Evolutionary conservation across 2,113 vertebrate species (phyloP), one percentile per base, ranked within the genome.

Genomic region (Perca flavescens): DNA sequence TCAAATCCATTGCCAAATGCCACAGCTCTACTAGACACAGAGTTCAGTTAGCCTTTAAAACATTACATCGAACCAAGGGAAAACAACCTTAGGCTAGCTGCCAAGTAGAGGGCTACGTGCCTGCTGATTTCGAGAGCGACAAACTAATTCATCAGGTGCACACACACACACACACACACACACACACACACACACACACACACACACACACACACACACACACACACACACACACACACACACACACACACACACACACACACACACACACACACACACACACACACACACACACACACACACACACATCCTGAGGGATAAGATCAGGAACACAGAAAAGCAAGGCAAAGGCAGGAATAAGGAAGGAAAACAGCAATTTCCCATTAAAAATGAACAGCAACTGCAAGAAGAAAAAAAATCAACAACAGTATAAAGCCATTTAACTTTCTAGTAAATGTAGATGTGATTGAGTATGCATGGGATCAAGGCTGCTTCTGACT

Each of bases 361-460:
- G 68, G 82, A 81, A 84, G 90, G 82, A 90, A 88, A 85, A 79
- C 49, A 25, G 79, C 60, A 74, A 87, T 87, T 87, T 86, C 85
- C 83, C 47, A 90, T 82, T 70, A 77, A 83, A 83, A 73, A 75
- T 82, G 22, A 66, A 84, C 56, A 11, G 47, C 58, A 63, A 83
- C 11, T 7, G 11, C 43, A 47, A 47, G 54, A 47, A 47, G 54
- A 69, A 28, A 28, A 75, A 80, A 66, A 61, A 36, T 63, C 47
- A 77, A 58, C 61, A 62, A 64, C 40, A 63, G 25, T 61, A 47
- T 28, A 13, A 81, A 80, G 16, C 14, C 13, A 64, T 66, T 82
- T 6, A 12, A 82, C 68, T 71, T 80, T 69, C 36, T 50, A 74
- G 25, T 84, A 57, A 87, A 70, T 12, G 46, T 54, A 52, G 34